Conservation (phyloP, 2,113 vertebrate species). For the Nerophis lumbriciformis region DNA sequence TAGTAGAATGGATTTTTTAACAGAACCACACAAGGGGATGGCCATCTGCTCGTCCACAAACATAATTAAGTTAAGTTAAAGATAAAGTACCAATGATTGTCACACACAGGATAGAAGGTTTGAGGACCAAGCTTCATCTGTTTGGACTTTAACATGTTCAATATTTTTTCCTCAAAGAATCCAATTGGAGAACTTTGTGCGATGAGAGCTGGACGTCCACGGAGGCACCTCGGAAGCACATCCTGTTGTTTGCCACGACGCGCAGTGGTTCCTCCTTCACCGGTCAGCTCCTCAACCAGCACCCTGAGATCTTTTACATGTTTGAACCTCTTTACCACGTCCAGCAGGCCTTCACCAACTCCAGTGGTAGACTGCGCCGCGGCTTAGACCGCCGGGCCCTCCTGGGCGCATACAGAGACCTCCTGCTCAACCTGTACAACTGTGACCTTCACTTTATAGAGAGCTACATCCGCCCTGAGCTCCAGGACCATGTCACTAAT, state of each 20-base stretch:
- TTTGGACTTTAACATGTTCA: neutral
- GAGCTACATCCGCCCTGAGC: conserved; percentile 72
- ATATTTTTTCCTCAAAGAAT: conserved; percentile 45
- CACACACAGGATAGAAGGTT: too few relatives aligned
- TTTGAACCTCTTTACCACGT: conserved; percentile 79
- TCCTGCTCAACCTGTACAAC: conserved; percentile 75
- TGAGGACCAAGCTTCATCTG: neutral
- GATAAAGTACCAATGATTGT: too few relatives aligned
- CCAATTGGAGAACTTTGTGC: conserved; percentile 62
- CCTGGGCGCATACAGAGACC: conserved; percentile 73
- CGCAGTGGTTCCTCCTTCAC: conserved; percentile 79
- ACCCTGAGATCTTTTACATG: conserved; percentile 73
- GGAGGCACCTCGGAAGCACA: conserved; percentile 61
- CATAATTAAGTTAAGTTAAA: too few relatives aligned
- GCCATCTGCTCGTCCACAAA: too few relatives aligned
- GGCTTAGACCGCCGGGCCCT: conserved; percentile 64
- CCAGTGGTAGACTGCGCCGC: conserved; percentile 59
- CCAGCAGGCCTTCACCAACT: conserved; percentile 72
- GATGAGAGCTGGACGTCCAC: conserved; percentile 49
- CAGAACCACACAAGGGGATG: too few relatives aligned
- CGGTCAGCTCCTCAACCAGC: conserved; percentile 78
- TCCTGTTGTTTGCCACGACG: conserved; percentile 75
- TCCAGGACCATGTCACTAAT: conserved; percentile 68
- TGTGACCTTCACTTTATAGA: conserved; percentile 76
- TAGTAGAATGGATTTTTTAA: too few relatives aligned